Conservation (phyloP, 2,888 invertebrate genomes). For the Perizoma affinitatum region DNA sequence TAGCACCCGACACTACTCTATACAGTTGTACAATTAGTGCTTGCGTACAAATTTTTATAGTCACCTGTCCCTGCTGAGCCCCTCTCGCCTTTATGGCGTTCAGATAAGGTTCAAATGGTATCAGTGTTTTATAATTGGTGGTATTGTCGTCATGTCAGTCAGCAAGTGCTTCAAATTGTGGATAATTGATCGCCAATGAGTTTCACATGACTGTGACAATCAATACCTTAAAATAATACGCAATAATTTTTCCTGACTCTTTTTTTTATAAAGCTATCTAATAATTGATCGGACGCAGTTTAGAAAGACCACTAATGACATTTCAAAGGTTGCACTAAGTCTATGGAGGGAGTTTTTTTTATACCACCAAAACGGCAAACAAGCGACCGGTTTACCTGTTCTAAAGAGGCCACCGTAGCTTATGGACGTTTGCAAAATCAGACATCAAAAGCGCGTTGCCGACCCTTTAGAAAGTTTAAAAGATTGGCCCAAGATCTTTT, state of each 20-base stretch:
- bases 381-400: too few relatives aligned
- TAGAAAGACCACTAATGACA: too few relatives aligned
- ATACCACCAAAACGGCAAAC: too few relatives aligned
- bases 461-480: too few relatives aligned
- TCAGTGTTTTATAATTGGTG: constrained; percentile 7
- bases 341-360: too few relatives aligned
- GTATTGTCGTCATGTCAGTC: constrained; percentile 54
- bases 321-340: too few relatives aligned
- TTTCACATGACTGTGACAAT: constrained; percentile 63
- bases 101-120: constrained; percentile 10
- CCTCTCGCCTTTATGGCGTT: constrained; percentile 18
- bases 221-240: constrained; percentile 42
- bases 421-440: too few relatives aligned
- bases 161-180: constrained; percentile 74
- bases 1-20: constrained; percentile 60
- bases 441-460: too few relatives aligned
- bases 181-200: constrained; percentile 76
- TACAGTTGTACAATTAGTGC: constrained; percentile 75
- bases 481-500: too few relatives aligned
- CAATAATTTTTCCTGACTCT: neutral
- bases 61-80: neutral
- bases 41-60: constrained; percentile 58
- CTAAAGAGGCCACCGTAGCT: too few relatives aligned
- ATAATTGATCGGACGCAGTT: too few relatives aligned
- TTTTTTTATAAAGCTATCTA: neutral